A percentile compares a stretch with the other conserved stretches of the same genome.
These are phyloP conservation scores for Polypedilum vanderplanki DNA, from an alignment of 1,140 invertebrate genomes.

Conservation along the genomic window DNA sequence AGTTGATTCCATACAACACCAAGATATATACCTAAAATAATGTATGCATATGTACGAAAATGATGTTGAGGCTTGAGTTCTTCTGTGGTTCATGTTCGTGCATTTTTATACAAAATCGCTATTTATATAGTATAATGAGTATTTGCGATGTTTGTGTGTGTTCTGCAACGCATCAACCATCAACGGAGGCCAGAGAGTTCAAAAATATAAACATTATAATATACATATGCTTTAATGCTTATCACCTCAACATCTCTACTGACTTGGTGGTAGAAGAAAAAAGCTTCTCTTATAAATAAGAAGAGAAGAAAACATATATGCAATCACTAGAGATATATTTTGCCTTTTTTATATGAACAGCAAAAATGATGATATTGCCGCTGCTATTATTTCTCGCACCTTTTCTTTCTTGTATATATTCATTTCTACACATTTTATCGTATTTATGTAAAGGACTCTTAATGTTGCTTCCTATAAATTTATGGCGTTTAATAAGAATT, in stretches of 20 bases:
- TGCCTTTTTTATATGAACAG: conserved; percentile 3
- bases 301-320: neutral
- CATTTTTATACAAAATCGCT: neutral
- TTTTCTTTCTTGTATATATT: too few species aligned
- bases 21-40: neutral
- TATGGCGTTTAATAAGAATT: conserved; percentile 25
- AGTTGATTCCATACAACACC: neutral
- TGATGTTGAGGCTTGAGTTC: neutral
- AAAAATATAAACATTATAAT: neutral
- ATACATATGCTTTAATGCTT: conserved; percentile 5
- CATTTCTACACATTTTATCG: neutral
- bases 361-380: conserved; percentile 17
- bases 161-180: neutral
- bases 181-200: neutral
- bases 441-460: conserved; percentile 12
- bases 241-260: neutral
- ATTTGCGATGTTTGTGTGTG: neutral
- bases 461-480: neutral
- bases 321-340: neutral
- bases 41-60: neutral
- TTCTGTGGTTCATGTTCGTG: neutral
- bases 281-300: neutral
- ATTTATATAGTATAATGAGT: neutral
- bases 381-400: neutral
- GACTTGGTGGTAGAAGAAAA: neutral